These are phyloP conservation scores for Platanista minor DNA, from an alignment of 2,113 vertebrate species.

Conservation along the genomic window DNA sequence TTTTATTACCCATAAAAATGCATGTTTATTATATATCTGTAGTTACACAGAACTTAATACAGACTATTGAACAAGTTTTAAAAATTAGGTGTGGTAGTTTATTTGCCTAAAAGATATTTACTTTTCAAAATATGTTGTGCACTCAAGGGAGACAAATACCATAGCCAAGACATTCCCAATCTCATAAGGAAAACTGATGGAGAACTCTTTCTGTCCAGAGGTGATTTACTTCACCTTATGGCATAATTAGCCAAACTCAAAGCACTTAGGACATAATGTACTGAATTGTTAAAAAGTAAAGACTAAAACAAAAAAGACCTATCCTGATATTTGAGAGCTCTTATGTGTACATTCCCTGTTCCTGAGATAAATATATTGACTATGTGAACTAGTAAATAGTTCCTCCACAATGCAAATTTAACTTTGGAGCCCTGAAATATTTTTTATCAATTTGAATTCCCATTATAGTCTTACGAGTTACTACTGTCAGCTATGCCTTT, in stretches of 20 bases:
- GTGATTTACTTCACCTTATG: neutral
- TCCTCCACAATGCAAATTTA: neutral
- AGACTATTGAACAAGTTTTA: neutral
- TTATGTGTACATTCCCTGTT: neutral
- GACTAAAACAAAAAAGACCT: neutral
- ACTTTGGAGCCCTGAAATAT: neutral
- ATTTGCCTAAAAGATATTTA: neutral
- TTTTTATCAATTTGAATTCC: neutral
- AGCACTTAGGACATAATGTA: neutral
- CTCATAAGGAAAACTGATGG: neutral
- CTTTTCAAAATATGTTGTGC: neutral
- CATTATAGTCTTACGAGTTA: neutral
- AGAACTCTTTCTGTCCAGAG: neutral
- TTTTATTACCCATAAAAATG: neutral
- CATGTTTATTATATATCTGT: neutral
- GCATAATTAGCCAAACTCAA: neutral
- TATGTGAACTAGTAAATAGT: neutral
- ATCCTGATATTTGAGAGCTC: neutral
- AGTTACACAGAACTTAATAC: neutral
- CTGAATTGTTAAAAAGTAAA: neutral
- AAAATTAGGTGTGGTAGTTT: neutral
- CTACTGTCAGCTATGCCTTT: neutral
- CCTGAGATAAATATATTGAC: neutral
- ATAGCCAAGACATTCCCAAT: neutral
- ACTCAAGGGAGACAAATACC: neutral